Evolutionary conservation across 2,797 vertebrate genomes (phyloP).

Genomic region (Oryzias sinensis): DNA sequence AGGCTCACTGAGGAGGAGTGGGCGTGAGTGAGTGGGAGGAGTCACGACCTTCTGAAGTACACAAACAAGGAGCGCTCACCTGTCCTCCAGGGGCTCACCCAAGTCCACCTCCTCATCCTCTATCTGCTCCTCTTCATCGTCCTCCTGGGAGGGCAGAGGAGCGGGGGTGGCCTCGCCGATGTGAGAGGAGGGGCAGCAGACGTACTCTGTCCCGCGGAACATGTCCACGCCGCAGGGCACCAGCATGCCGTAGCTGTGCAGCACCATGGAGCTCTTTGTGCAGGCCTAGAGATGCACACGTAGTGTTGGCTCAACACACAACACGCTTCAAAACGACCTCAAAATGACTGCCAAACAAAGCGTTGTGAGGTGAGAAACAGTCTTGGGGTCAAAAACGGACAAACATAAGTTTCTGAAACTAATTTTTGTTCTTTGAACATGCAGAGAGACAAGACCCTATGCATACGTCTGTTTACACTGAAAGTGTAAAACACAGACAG

Average conservation of each 20-base stretch:
- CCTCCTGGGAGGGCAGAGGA: constrained; percentile 66
- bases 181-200: constrained; percentile 88
- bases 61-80: constrained; percentile 48
- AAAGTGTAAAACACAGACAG: too few relatives aligned
- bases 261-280: constrained; percentile 82
- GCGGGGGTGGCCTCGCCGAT: constrained; percentile 58
- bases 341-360: too few relatives aligned
- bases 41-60: constrained; percentile 29
- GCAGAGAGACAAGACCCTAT: too few relatives aligned
- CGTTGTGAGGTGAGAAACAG: too few relatives aligned
- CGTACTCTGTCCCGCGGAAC: constrained; percentile 94
- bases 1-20: constrained; percentile 51
- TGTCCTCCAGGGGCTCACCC: constrained; percentile 63
- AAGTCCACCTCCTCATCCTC: constrained; percentile 79
- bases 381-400: too few relatives aligned
- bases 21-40: constrained; percentile 44
- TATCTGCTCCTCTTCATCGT: constrained; percentile 79
- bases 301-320: too few relatives aligned
- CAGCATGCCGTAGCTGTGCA: constrained; percentile 95
- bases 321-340: too few relatives aligned
- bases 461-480: too few relatives aligned
- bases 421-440: too few relatives aligned
- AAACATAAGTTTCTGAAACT: too few relatives aligned
- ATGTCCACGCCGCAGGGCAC: constrained; percentile 92
- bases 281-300: constrained; percentile 81